A percentile compares a stretch with the other conserved stretches of the same genome.
Evolutionary conservation across 2,113 vertebrate genomes (phyloP).

Genomic region (Gila orcuttii): DNA sequence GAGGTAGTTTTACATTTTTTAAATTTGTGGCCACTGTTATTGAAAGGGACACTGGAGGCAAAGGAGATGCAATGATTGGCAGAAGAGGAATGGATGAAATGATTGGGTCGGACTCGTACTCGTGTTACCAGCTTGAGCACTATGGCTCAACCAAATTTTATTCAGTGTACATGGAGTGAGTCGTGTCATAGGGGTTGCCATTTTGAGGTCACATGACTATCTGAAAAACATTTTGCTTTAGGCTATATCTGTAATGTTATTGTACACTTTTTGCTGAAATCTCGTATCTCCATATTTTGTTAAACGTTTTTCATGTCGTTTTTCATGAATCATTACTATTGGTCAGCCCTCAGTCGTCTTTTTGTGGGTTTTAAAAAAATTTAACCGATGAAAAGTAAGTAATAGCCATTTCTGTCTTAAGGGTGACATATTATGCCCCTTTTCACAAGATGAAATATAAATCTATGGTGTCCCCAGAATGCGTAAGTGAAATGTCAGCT

Average conservation of each 20-base stretch:
- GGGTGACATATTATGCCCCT: no score
- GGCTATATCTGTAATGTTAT: neutral
- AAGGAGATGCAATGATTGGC: neutral
- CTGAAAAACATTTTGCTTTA: neutral
- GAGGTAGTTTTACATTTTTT: neutral
- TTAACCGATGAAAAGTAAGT: no score
- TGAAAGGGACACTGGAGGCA: neutral
- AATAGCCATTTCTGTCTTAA: no score
- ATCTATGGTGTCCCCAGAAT: no score
- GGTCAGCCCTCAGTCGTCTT: no score
- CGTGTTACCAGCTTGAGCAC: neutral
- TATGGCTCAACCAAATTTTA: neutral
- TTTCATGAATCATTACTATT: no score
- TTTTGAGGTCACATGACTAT: neutral
- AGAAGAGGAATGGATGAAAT: neutral
- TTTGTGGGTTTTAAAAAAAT: no score
- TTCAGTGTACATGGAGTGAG: neutral
- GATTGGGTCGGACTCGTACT: neutral
- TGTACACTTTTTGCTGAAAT: neutral
- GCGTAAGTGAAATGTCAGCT: no score
- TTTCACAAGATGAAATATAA: no score
- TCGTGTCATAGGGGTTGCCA: neutral
- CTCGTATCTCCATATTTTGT: no score
- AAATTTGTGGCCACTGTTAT: neutral
- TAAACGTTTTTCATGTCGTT: no score